Percentiles rank a stretch among this genome's conserved stretches.
phyloP scores from a whole-genome alignment of 2,797 vertebrate genomes.

The Paedocypris micromegethes region DNA sequence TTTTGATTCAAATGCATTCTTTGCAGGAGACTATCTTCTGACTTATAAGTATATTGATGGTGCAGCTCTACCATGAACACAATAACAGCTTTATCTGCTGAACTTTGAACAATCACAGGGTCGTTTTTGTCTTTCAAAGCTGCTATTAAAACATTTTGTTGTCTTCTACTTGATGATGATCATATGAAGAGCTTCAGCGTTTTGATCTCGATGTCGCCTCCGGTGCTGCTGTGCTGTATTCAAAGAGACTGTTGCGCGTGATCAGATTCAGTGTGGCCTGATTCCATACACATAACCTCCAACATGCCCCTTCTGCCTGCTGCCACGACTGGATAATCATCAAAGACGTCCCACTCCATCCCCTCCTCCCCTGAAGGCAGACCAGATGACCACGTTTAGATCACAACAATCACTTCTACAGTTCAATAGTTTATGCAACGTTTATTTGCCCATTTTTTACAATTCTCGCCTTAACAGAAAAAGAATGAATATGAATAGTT shows the following conservation, averaged over 20 bases:
- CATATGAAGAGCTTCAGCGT: slow-evolving; percentile 8
- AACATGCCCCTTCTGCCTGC: slow-evolving; percentile 15
- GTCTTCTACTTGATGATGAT: not conserved
- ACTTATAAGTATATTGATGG: too few species aligned
- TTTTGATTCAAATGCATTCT: too few species aligned
- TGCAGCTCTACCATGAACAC: too few species aligned
- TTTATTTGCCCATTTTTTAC: too few species aligned
- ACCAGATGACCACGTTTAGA: slow-evolving; percentile 8
- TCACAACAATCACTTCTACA: slow-evolving; percentile 14
- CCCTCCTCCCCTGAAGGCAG: slow-evolving; percentile 20
- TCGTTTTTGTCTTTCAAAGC: too few species aligned
- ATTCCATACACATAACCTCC: slow-evolving; percentile 15
- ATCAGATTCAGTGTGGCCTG: slow-evolving; percentile 18
- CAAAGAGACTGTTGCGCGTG: not conserved
- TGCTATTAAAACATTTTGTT: too few species aligned
- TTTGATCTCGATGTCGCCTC: slow-evolving; percentile 20
- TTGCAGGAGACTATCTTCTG: too few species aligned
- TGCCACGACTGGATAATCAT: slow-evolving; percentile 29
- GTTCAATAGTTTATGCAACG: not conserved
- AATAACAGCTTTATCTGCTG: too few species aligned
- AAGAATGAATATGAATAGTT: too few species aligned
- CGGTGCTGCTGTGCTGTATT: not conserved
- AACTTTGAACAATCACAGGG: too few species aligned
- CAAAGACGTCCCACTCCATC: slow-evolving; percentile 19
- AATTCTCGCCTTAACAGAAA: too few species aligned